Percentiles rank a stretch among this genome's conserved stretches.
Evolutionary conservation across 2,888 invertebrate species (phyloP).

Genomic region (Cremastinae sp.): DNA sequence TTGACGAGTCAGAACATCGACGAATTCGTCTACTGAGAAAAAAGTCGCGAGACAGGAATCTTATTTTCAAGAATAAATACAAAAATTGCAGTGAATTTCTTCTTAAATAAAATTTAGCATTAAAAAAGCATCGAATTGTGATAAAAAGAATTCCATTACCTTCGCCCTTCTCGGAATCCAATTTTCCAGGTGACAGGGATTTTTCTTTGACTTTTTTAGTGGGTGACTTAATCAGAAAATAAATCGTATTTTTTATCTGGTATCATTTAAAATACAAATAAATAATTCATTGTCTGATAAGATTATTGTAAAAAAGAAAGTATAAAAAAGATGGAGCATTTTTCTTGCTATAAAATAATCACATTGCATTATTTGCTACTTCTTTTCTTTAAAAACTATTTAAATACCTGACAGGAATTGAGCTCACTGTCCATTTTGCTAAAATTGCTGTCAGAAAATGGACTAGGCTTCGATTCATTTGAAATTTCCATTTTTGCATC

Average conservation of each 20-base stretch:
- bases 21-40: slow-evolving; percentile 69
- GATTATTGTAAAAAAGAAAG: too few relatives aligned
- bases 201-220: slow-evolving; percentile 32
- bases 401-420: slow-evolving; percentile 34
- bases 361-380: background rate
- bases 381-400: too few relatives aligned
- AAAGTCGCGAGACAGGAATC: too few relatives aligned
- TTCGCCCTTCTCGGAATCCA: slow-evolving; percentile 37
- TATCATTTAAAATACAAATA: too few relatives aligned
- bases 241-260: too few relatives aligned
- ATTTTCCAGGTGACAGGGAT: slow-evolving; percentile 22
- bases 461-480: slow-evolving; percentile 13
- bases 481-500: slow-evolving; percentile 30
- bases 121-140: background rate
- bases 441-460: slow-evolving; percentile 10
- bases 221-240: slow-evolving; percentile 20
- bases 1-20: slow-evolving; percentile 69
- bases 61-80: too few relatives aligned
- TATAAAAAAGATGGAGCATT: too few relatives aligned
- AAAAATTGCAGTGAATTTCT: too few relatives aligned
- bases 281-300: too few relatives aligned
- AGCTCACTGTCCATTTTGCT: slow-evolving; percentile 8
- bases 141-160: slow-evolving; percentile 9
- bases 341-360: too few relatives aligned
- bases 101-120: too few relatives aligned